phyloP scores from a whole-genome alignment of 1,140 invertebrate genomes.

The Drosophila seguyi region DNA sequence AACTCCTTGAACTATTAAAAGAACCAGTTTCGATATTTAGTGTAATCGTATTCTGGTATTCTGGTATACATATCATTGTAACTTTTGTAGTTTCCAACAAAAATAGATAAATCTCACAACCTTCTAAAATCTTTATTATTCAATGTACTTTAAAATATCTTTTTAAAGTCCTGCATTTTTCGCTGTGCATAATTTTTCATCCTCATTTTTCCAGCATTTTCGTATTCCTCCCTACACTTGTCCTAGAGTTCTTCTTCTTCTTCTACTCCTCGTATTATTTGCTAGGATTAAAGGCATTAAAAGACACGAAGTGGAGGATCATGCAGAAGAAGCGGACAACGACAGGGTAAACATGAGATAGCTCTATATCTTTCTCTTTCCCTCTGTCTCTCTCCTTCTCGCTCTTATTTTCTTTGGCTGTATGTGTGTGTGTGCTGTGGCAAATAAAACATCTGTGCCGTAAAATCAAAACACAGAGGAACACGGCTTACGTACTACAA shows the following conservation, averaged over 20 bases:
- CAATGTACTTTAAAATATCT: neutral
- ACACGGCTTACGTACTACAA: constrained; percentile 48
- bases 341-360: constrained; percentile 60
- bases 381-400: neutral
- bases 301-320: constrained; percentile 64
- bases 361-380: constrained; percentile 1
- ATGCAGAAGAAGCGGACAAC: constrained; percentile 25
- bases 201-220: constrained; percentile 16
- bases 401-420: constrained; percentile 4
- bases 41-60: too few relatives aligned
- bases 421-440: constrained; percentile 39
- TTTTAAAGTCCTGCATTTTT: neutral
- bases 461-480: constrained; percentile 76
- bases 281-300: constrained; percentile 83
- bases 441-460: constrained; percentile 80
- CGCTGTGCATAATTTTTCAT: constrained; percentile 5
- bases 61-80: too few relatives aligned
- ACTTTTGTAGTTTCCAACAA: too few relatives aligned
- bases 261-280: constrained; percentile 62
- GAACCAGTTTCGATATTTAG: too few relatives aligned
- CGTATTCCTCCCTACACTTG: constrained; percentile 62
- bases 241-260: constrained; percentile 50
- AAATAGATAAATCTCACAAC: too few relatives aligned
- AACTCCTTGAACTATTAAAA: too few relatives aligned
- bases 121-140: neutral